These are phyloP conservation scores for Tragelaphus oryx DNA, from an alignment of 2,797 vertebrate species.

Conservation along the genomic window DNA sequence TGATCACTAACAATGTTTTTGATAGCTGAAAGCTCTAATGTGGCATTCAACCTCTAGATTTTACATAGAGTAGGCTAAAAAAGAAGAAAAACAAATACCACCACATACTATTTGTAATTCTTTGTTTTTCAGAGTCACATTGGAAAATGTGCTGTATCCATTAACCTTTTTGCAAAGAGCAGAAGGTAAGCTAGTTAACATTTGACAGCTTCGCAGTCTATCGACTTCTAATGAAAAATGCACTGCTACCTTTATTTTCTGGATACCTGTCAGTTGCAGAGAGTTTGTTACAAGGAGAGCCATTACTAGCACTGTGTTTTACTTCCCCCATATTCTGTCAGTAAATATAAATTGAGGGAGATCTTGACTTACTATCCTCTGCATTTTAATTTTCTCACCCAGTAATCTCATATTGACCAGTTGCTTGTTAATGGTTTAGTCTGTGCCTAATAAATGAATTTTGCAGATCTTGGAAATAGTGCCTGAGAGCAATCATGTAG, in stretches of 20 bases:
- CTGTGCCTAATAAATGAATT: constrained; percentile 22
- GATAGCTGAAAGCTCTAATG: neutral
- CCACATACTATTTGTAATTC: constrained; percentile 74
- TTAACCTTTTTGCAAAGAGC: constrained; percentile 85
- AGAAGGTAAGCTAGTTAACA: constrained; percentile 82
- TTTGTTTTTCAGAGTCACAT: constrained; percentile 77
- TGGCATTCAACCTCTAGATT: constrained; percentile 24
- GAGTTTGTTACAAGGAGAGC: constrained; percentile 66
- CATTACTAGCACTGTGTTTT: constrained; percentile 66
- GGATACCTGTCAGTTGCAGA: constrained; percentile 66
- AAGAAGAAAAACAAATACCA: constrained; percentile 70
- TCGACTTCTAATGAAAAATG: constrained; percentile 82
- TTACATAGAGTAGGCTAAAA: constrained; percentile 1
- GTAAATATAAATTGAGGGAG: constrained; percentile 61
- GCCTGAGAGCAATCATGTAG: constrained; percentile 30
- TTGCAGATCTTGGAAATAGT: constrained; percentile 33
- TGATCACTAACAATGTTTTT: constrained; percentile 10
- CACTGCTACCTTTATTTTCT: constrained; percentile 65
- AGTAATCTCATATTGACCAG: constrained; percentile 57
- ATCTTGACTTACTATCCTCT: constrained; percentile 74
- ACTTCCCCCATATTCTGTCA: constrained; percentile 49
- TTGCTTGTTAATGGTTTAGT: constrained; percentile 56
- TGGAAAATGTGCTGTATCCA: constrained; percentile 83
- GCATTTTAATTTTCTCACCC: constrained; percentile 72
- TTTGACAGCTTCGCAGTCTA: constrained; percentile 77